Conservation (phyloP, 2,888 invertebrate species). For the Gisinianus flammeolus region DNA sequence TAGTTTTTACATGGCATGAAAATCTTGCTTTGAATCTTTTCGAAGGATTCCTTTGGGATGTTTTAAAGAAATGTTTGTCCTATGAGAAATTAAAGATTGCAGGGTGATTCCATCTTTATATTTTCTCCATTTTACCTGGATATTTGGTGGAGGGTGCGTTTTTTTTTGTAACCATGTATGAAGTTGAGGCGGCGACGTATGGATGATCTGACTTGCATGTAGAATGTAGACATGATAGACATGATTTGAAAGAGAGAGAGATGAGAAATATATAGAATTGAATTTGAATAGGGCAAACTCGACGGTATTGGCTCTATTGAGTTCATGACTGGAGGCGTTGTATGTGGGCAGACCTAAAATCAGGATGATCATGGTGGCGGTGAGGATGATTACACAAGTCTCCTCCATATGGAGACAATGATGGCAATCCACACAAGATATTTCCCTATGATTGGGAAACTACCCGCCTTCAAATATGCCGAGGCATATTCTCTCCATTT, state of each 20-base stretch:
- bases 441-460: background rate
- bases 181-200: background rate
- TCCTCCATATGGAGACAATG: slow-evolving; percentile 4
- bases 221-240: background rate
- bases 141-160: no score
- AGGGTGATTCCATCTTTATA: no score
- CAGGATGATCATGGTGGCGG: slow-evolving; percentile 12
- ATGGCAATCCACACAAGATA: slow-evolving; percentile 25
- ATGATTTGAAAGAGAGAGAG: background rate
- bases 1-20: background rate
- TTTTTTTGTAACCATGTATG: no score
- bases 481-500: no score
- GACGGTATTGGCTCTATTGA: background rate
- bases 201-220: background rate
- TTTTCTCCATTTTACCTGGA: no score
- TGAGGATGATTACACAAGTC: background rate
- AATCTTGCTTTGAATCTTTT: background rate
- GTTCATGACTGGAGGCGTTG: slow-evolving; percentile 11
- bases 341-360: slow-evolving; percentile 11
- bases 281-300: background rate
- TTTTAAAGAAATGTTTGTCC: no score
- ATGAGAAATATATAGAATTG: background rate
- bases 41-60: no score
- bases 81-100: no score
- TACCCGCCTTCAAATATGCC: slow-evolving; percentile 1